A percentile compares a stretch with the other conserved stretches of the same genome.
These are phyloP conservation scores for Oophaga sylvatica DNA, from an alignment of 2,797 vertebrate genomes.

Conservation along the genomic window DNA sequence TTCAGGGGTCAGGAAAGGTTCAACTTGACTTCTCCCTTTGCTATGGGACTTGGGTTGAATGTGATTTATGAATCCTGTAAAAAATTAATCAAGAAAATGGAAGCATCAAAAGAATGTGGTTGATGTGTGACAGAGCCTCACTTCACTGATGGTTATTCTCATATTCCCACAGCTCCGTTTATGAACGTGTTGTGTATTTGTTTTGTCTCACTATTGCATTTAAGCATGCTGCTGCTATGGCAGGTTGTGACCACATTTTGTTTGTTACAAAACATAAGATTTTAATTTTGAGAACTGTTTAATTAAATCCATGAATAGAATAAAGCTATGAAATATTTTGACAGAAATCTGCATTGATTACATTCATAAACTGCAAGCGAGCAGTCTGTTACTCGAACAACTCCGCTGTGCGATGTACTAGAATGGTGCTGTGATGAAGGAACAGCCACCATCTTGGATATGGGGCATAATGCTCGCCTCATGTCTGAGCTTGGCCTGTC, in stretches of 20 bases:
- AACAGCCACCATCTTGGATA: no score
- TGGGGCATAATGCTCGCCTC: no score
- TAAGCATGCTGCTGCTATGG: neutral
- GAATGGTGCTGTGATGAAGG: no score
- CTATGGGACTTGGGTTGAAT: neutral
- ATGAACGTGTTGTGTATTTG: neutral
- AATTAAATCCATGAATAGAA: slow-evolving; percentile 16
- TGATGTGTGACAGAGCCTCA: neutral
- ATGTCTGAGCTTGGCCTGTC: no score
- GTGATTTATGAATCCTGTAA: neutral
- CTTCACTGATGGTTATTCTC: neutral
- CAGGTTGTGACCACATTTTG: slow-evolving; percentile 10
- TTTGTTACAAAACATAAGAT: slow-evolving; percentile 43
- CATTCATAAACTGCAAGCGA: slow-evolving; percentile 2
- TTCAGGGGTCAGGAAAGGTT: neutral
- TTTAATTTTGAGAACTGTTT: slow-evolving; percentile 36
- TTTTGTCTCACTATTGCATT: neutral
- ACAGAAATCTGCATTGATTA: slow-evolving; percentile 19
- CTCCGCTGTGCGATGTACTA: neutral
- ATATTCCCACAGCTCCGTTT: neutral
- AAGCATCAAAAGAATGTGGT: neutral
- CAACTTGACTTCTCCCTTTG: neutral
- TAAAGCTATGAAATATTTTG: slow-evolving; percentile 47
- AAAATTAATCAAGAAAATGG: neutral
- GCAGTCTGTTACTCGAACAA: neutral